phyloP scores from a whole-genome alignment of 1,140 invertebrate genomes.

The Achatina immaculata region DNA sequence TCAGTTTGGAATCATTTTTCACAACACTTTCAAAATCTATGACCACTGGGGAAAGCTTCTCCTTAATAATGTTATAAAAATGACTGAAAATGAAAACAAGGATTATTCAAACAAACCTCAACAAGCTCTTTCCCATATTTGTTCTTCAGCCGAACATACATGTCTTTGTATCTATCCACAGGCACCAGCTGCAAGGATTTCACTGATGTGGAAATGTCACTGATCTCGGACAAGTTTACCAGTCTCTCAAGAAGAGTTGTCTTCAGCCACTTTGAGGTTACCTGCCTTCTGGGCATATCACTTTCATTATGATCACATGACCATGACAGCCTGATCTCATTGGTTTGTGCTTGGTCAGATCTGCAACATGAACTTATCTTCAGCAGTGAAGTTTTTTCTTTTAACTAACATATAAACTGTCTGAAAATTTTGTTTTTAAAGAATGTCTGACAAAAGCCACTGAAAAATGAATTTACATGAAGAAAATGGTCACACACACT shows the following conservation, averaged over 20 bases:
- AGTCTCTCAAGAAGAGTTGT: slow-evolving; percentile 76
- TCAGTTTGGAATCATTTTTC: too few relatives aligned
- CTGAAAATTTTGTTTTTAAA: too few relatives aligned
- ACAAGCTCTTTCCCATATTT: slow-evolving; percentile 84
- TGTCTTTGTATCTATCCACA: slow-evolving; percentile 79
- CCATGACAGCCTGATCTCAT: slow-evolving; percentile 24
- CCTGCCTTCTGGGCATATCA: slow-evolving; percentile 21
- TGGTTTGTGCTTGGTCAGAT: background rate
- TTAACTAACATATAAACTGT: too few relatives aligned
- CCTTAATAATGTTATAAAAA: too few relatives aligned
- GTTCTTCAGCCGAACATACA: slow-evolving; percentile 83
- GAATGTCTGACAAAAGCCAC: too few relatives aligned
- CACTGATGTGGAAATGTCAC: slow-evolving; percentile 56
- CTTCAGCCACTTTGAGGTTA: slow-evolving; percentile 65
- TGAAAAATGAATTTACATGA: background rate
- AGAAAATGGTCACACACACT: too few relatives aligned
- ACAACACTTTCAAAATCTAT: too few relatives aligned
- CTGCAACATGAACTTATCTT: background rate
- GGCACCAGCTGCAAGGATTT: slow-evolving; percentile 80
- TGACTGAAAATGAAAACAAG: too few relatives aligned
- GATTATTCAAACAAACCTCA: slow-evolving; percentile 76
- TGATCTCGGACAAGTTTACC: slow-evolving; percentile 76
- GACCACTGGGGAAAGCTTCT: too few relatives aligned
- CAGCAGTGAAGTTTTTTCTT: too few relatives aligned
- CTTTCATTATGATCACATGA: background rate